These are phyloP conservation scores for Drosophila pruinosa DNA, from an alignment of 1,140 invertebrate species.

Conservation along the genomic window DNA sequence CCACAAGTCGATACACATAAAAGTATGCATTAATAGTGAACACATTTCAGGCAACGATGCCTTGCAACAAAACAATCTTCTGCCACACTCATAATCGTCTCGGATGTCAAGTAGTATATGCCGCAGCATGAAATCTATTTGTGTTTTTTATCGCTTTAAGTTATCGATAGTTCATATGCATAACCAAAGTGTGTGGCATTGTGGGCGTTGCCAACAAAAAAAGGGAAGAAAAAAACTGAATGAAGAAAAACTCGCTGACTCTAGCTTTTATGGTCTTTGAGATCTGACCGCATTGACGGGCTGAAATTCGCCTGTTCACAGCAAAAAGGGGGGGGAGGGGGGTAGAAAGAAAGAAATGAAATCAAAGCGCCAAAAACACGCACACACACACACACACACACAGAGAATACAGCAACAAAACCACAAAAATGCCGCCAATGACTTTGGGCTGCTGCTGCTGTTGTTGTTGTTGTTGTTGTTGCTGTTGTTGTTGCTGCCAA, in stretches of 20 bases:
- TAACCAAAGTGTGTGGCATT: not conserved
- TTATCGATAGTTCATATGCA: not conserved
- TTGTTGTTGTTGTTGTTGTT: conserved; percentile 14
- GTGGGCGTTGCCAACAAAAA: not conserved
- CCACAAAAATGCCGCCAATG: conserved; percentile 71
- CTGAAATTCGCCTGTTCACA: too few species aligned
- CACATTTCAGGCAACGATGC: too few species aligned
- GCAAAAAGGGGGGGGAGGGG: not conserved
- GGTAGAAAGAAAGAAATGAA: conserved; percentile 27
- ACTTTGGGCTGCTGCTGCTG: conserved; percentile 34
- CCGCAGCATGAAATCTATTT: not conserved
- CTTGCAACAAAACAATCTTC: not conserved
- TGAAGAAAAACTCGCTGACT: conserved; percentile 27
- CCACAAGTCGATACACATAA: too few species aligned
- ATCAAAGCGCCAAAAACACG: conserved; percentile 46
- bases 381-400: conserved; percentile 6
- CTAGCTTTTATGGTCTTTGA: conserved; percentile 16
- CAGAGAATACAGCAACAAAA: conserved; percentile 35
- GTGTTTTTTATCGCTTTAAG: not conserved
- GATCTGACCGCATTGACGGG: conserved; percentile 18
- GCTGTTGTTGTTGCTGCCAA: conserved; percentile 33
- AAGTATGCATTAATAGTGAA: too few species aligned
- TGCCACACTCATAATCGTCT: not conserved
- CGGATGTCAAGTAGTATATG: not conserved
- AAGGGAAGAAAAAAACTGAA: too few species aligned